Base-by-base conservation (phyloP, 2,888 invertebrate genomes). In the Drosophila maculinotata region DNA sequence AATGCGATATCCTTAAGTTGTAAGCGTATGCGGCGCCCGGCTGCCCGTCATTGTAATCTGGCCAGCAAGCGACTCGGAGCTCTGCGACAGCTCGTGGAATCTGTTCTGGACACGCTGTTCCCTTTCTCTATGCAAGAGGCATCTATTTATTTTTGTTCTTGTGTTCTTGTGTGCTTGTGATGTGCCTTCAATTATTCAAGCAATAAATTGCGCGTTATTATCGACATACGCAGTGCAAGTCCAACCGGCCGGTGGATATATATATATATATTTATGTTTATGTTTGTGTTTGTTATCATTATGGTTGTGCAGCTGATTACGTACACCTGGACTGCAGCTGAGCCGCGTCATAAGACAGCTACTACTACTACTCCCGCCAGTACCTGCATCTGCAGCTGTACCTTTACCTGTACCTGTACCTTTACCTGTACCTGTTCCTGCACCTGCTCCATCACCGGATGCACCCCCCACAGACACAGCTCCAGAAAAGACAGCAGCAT, bases 11-110 rank as follows among this genome's bases (percentile, higher is more conserved):
- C 31, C 56, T 39, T 60, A 57, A 42, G 52, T 53, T 73, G 56
- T 53, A 71, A 73, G 39, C 73, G 74, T 56, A 73, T 62, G 35
- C 60, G 74, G 70, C 73, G 68, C 68, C 70, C 67, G 67, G 41
- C 66, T 28, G 48, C 44, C 45, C 42, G 35, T 49, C 42, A 63
- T 60, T 60, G 44, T 49, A 49, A 44, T 60, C 51, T 56, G 56
- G 31, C 51, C 73, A 71, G 57, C 58, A 17, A 52, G 39, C 54
- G 60, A n/a, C 10, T 39, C 73, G 56, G 42, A 38, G 33, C 33
- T 33, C 28, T 3, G 14, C 14, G 33, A 12, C 7, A n/a, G 14
- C 17, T 45, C 17, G 7, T 14, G 20, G 47, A n/a, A 33, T 30
- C 31, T 8, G 8, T 3, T 12, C 3, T 25, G n/a, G n/a, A n/a